These are phyloP conservation scores for Poeciliopsis paucimaculata DNA, from an alignment of 2,797 vertebrate species.

Conservation along the genomic window DNA sequence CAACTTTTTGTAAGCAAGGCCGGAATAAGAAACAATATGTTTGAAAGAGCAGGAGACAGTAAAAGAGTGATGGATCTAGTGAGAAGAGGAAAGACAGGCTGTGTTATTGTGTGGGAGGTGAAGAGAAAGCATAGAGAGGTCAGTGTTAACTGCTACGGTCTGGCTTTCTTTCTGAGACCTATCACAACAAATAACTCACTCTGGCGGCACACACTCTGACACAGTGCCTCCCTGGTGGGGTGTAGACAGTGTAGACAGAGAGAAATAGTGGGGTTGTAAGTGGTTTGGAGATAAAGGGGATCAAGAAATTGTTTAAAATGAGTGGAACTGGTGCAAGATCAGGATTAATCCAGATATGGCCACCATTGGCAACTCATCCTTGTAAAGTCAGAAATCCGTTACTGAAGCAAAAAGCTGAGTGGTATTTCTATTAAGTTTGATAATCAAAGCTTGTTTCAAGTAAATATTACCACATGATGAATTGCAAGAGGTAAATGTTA, in stretches of 20 bases:
- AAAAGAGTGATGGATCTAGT: conserved; percentile 11
- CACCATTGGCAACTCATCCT: neutral
- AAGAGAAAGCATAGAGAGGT: conserved; percentile 57
- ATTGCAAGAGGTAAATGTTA: neutral
- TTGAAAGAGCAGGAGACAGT: conserved; percentile 8
- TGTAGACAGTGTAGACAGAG: conserved; percentile 60
- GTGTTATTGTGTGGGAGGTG: conserved; percentile 48
- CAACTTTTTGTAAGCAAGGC: neutral
- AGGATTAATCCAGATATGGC: neutral
- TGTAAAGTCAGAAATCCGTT: neutral
- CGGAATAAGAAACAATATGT: neutral
- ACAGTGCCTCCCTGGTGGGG: conserved; percentile 24
- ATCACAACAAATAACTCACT: conserved; percentile 68
- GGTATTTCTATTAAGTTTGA: neutral
- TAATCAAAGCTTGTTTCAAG: neutral
- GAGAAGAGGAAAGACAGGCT: conserved; percentile 33
- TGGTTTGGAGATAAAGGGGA: conserved; percentile 41
- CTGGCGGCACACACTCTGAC: conserved; percentile 39
- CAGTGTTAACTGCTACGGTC: conserved; percentile 71
- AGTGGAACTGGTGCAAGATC: conserved; percentile 28
- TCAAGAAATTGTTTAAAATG: conserved; percentile 53
- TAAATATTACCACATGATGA: neutral
- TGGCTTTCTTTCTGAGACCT: conserved; percentile 68
- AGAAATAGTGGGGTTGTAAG: conserved; percentile 63
- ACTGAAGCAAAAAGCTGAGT: neutral